Evolutionary conservation across 2,797 vertebrate species (phyloP).

Genomic region (Clarias fuscus): DNA sequence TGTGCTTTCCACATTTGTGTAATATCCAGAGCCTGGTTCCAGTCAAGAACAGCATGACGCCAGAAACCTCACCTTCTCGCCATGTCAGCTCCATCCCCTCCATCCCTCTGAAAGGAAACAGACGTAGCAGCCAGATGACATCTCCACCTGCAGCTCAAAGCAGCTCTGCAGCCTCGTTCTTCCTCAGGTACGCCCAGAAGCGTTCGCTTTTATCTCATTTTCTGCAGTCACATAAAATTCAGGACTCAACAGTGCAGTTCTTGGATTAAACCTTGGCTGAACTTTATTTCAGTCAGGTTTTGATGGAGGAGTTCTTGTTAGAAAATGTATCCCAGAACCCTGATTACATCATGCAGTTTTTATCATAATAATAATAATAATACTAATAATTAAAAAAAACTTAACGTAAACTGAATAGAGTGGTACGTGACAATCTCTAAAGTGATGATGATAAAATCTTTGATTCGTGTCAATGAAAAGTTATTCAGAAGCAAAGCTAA

Average conservation of each 20-base stretch:
- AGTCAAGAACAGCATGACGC: constrained; percentile 28
- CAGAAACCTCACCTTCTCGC: constrained; percentile 34
- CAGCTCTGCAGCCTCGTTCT: constrained; percentile 63
- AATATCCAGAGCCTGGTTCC: background rate
- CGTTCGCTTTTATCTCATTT: background rate
- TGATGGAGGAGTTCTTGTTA: background rate
- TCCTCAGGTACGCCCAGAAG: constrained; percentile 64
- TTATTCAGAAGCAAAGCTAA: too few relatives aligned
- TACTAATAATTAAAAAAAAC: too few relatives aligned
- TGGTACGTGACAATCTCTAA: too few relatives aligned
- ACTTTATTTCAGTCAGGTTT: background rate
- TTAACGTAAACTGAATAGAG: too few relatives aligned
- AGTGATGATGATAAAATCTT: too few relatives aligned
- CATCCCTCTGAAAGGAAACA: constrained; percentile 16
- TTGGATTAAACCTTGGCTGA: background rate
- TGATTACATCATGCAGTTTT: background rate
- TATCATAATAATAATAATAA: too few relatives aligned
- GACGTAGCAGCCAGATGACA: background rate
- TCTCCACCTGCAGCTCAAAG: constrained; percentile 30
- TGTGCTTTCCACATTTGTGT: background rate
- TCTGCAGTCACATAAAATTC: background rate
- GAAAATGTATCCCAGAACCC: background rate
- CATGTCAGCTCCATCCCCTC: constrained; percentile 53
- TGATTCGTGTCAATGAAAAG: too few relatives aligned
- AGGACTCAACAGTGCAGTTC: background rate